Base-by-base conservation (phyloP, 2,113 vertebrate species). In the Gulo gulo region DNA sequence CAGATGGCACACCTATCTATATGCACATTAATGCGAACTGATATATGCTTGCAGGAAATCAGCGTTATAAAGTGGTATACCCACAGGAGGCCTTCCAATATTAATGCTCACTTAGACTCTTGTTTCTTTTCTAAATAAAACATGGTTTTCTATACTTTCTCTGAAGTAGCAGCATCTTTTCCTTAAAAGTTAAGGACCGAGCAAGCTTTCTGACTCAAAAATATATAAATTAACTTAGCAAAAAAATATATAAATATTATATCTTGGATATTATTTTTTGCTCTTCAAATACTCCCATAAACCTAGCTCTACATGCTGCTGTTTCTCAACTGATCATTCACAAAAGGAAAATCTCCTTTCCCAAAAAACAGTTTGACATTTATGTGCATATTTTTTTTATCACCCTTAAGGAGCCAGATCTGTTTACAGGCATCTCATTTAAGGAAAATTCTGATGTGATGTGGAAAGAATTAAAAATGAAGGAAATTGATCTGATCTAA, bases 401-500 rank as follows among this genome's bases (percentile, higher is more conserved):
- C 71, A 42, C 95, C 81, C 89, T 94, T 88, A 97, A 88, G 95
- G 61, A 94, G 69, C 47, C 34, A 79, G 83, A 88, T 97, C 93
- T 96, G 52, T 84, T 96, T 97, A 88, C 36, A 97, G 39, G 18
- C 15, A 67, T 97, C 87, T 97, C 76, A 94, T 84, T 88, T 96
- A 95, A 98, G 52, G 23, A 88, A 14, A 31, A 78, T 94, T 92
- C 69, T 92, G 79, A 94, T 81, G 34, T 74, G 39, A 83, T 71
- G 23, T 96, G 94, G 42, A 95, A 96, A 83, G 69, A 95, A 96
- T 98, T 97, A 92, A 94, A 86, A 94, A 97, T 95, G 94, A 97
- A 74, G 59, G 31, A 82, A 96, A 91, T 82, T 74, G 97, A 97
- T 96, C 55, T 74, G 74, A 82, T 96, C 63, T 93, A 97, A 96